Evolutionary conservation across 2,113 vertebrate genomes (phyloP).

Genomic region (Potamarius usumacintae): DNA sequence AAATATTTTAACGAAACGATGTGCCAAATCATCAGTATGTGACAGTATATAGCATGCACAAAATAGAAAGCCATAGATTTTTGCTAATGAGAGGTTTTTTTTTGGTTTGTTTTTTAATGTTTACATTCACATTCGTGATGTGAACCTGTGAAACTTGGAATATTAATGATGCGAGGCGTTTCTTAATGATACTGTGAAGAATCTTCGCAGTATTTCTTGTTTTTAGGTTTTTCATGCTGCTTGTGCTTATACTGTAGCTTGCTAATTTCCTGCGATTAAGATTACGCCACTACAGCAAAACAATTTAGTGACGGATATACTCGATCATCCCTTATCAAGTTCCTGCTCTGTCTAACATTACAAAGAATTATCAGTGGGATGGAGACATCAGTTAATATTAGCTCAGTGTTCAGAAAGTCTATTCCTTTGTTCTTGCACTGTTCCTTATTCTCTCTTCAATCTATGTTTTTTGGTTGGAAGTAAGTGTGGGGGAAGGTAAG

Average conservation of each 20-base stretch:
- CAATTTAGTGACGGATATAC: not conserved
- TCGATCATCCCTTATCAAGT: not conserved
- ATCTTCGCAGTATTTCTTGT: not conserved
- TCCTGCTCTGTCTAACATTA: not conserved
- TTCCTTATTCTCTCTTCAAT: constrained; percentile 79
- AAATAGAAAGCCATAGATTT: constrained; percentile 47
- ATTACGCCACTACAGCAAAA: not conserved
- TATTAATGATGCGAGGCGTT: not conserved
- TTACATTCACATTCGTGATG: not conserved
- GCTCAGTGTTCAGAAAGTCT: constrained; percentile 33
- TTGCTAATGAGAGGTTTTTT: not conserved
- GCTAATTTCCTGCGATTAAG: not conserved
- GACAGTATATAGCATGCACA: constrained; percentile 57
- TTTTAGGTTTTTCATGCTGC: not conserved
- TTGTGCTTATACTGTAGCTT: not conserved
- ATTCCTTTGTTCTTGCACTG: constrained; percentile 74
- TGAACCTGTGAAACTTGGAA: not conserved
- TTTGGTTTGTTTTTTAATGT: not conserved
- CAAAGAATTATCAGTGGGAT: not conserved
- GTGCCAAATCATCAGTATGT: constrained; percentile 50
- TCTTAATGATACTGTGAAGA: not conserved
- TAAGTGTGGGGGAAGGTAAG: constrained; percentile 89
- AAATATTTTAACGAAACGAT: constrained; percentile 6
- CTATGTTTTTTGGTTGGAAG: constrained; percentile 78
- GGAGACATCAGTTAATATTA: not conserved